Percentiles rank a stretch among this genome's conserved stretches.
These are phyloP conservation scores for Stenurella melanura DNA, from an alignment of 2,888 invertebrate species.

Conservation along the genomic window DNA sequence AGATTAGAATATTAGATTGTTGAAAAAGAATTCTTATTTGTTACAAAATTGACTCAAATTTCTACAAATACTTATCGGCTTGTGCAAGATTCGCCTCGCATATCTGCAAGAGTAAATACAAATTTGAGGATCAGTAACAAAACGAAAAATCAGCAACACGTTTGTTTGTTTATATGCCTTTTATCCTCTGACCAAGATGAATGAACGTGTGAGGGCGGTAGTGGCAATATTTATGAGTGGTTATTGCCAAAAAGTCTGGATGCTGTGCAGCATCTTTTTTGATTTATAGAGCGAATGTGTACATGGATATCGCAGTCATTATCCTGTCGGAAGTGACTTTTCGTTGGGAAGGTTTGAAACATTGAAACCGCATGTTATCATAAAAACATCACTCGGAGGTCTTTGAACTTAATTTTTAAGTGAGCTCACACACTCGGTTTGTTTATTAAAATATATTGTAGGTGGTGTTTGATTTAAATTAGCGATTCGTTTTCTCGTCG, in stretches of 20 bases:
- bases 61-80: too few relatives aligned
- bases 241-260: constrained; percentile 26
- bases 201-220: constrained; percentile 18
- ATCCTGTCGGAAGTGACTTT: constrained; percentile 42
- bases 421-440: background rate
- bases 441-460: constrained; percentile 11
- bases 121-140: background rate
- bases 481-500: background rate
- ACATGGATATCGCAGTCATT: constrained; percentile 38
- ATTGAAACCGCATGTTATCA: constrained; percentile 35
- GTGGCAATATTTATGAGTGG: constrained; percentile 18
- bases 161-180: constrained; percentile 16
- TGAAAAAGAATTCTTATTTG: too few relatives aligned
- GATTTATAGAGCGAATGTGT: constrained; percentile 31
- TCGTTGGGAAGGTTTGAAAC: constrained; percentile 32
- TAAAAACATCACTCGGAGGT: constrained; percentile 29
- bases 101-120: background rate
- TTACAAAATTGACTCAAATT: too few relatives aligned
- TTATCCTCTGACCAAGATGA: constrained; percentile 15
- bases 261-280: constrained; percentile 15
- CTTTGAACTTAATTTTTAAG: constrained; percentile 37
- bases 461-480: constrained; percentile 4
- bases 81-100: background rate
- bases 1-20: too few relatives aligned
- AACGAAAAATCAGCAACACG: constrained; percentile 5